A percentile compares a stretch with the other conserved stretches of the same genome.
Evolutionary conservation across 2,888 invertebrate genomes (phyloP).

Genomic region (Stenurella melanura): DNA sequence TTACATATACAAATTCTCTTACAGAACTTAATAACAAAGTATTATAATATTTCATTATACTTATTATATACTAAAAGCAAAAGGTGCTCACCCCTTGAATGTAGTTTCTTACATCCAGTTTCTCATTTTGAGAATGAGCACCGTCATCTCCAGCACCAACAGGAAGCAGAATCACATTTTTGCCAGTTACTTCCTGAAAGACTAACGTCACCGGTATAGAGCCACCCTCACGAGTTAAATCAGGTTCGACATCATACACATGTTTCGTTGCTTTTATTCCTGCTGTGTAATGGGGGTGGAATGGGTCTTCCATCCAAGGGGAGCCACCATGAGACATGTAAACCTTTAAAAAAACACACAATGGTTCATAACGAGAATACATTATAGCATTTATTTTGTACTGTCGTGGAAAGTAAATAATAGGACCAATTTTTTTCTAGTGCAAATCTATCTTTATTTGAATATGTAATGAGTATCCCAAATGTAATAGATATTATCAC

Average conservation of each 20-base stretch:
- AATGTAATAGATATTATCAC: too few relatives aligned
- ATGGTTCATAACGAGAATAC: neutral
- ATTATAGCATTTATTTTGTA: too few relatives aligned
- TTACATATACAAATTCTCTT: too few relatives aligned
- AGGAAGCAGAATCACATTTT: slow-evolving; percentile 95
- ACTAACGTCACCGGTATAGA: slow-evolving; percentile 98
- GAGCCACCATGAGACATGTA: slow-evolving; percentile 79
- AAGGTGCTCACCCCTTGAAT: slow-evolving; percentile 82
- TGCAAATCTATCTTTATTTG: too few relatives aligned
- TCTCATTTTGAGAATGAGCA: slow-evolving; percentile 99
- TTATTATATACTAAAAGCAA: neutral
- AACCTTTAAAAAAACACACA: slow-evolving; percentile 49
- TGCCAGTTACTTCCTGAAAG: slow-evolving; percentile 91
- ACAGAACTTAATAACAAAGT: neutral
- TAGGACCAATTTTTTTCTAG: too few relatives aligned
- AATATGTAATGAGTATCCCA: too few relatives aligned
- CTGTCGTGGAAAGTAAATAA: too few relatives aligned
- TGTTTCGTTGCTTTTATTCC: slow-evolving; percentile 87
- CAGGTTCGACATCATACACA: slow-evolving; percentile 93
- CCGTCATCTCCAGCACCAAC: slow-evolving; percentile 98
- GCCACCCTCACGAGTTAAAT: slow-evolving; percentile 97
- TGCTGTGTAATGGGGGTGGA: slow-evolving; percentile 94
- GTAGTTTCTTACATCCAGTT: slow-evolving; percentile 93
- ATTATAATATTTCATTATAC: too few relatives aligned
- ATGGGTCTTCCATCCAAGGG: slow-evolving; percentile 95